Evolutionary conservation across 2,888 invertebrate genomes (phyloP), one percentile per base, ranked within the genome.

Genomic region (Cryptophagus acutangulus): DNA sequence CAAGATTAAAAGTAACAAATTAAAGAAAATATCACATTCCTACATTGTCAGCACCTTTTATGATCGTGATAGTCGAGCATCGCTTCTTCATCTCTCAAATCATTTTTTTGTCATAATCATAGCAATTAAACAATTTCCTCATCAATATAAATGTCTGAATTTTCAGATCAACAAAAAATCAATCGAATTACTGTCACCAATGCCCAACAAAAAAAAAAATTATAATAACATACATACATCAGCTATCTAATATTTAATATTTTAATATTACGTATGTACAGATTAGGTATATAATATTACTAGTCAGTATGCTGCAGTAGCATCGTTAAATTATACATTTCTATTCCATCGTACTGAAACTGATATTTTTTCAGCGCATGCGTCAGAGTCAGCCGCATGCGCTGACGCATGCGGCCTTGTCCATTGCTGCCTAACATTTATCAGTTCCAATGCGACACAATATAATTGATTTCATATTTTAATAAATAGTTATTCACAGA

Each of bases 21-120:
- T 59, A 63, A 60, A 62, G 58, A 61, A 57, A 65, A 62, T 64
- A 67, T 67, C 67, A 67, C 67, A 67, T 65, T 66, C 61, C 61
- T 61, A 62, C 58, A 59, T 61, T 59, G 59, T 64, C 65, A 66
- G 65, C 66, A 66, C 65, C 66, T 61, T 66, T 63, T 61, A 31
- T 31, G 49, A 54, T 57, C 54, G 49, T 55, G 55, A 54, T 46
- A 49, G 44, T 49, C 31, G 47, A 49, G 51, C 48, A 50, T 49
- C 36, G 36, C 40, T 38, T 48, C 14, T 9, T 34, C 18, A 28
- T 33, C 16, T 34, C n/a, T n/a, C n/a, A n/a, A n/a, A n/a, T n/a
- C n/a, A n/a, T n/a, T n/a, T n/a, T n/a, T n/a, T n/a, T n/a, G n/a
- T n/a, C n/a, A n/a, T n/a, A n/a, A n/a, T n/a, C n/a, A n/a, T n/a